Base-by-base conservation (phyloP, 2,888 invertebrate genomes). In the Drosophila acutilabella region DNA sequence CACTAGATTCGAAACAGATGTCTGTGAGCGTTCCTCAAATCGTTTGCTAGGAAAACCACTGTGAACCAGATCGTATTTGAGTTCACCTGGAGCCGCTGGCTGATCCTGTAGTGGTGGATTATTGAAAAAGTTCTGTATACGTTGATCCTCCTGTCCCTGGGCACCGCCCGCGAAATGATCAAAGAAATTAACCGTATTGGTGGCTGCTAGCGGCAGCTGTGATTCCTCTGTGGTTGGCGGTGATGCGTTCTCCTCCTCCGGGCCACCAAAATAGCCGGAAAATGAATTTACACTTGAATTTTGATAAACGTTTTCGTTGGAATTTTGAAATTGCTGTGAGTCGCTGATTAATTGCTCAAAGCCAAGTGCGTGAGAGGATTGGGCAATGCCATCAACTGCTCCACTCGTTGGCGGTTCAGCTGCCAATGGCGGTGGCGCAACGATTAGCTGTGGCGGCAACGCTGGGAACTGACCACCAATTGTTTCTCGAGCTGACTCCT, bases 71-170 rank as follows among this genome's bases (percentile, higher is more conserved):
- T 92, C 90, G 85, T 92, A 92, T 52, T 92, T 92, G 8, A 92
- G 78, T 70, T 92, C 92, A 4, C 90, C 91, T 0, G 87, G 89
- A 2, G 87, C 87, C 30, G 86, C 84, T 1, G 87, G 84, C 59
- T 90, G 90, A 62, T 92, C 91, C 67, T 91, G 89, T 20, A 90
- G 86, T 50, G 92, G 92, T 16, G 92, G 92, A 90, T 92, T 92
- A 60, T 92, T 92, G 68, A 92, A 92, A 69, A 92, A 92, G 78
- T 92, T 91, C 62, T 92, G 92, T 51, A 92, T 91, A 18, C 89
- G 89, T 47, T 91, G 91, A 74, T 91, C 91, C 59, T 91, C 91
- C 45, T 71, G 64, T 0, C 65, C 74, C 20, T 78, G 78, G 2
- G 44, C 60, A 8, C 59, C 40, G 3, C 52, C 56, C 13, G 59